Evolutionary conservation across 1,140 invertebrate genomes (phyloP).

Genomic region (Trichonephila clavata): DNA sequence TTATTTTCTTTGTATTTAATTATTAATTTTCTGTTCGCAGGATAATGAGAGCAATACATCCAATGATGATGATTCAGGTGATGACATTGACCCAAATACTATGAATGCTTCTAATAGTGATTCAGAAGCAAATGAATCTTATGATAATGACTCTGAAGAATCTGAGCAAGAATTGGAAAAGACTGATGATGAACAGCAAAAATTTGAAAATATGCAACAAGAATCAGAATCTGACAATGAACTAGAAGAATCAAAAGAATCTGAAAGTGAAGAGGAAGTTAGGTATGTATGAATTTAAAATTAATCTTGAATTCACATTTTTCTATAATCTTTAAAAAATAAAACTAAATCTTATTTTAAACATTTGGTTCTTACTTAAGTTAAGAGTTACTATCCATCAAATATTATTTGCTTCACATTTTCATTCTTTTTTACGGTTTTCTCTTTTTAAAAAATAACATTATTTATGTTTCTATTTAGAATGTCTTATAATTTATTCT

Average conservation of each 20-base stretch:
- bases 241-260: background rate
- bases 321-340: background rate
- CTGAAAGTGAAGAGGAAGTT: background rate
- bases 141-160: background rate
- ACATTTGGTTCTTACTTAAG: no score
- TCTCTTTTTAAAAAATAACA: no score
- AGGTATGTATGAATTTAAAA: background rate
- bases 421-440: no score
- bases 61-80: background rate
- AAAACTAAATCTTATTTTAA: no score
- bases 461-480: no score
- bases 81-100: slow-evolving; percentile 53
- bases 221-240: background rate
- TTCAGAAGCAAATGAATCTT: background rate
- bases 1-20: background rate
- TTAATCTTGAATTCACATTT: background rate
- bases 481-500: no score
- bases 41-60: background rate
- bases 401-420: no score
- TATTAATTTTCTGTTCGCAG: background rate
- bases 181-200: background rate
- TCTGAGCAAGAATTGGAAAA: background rate
- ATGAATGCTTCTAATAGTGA: slow-evolving; percentile 15
- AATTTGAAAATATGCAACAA: background rate
- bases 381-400: no score